phyloP scores from a whole-genome alignment of 2,113 vertebrate genomes.

The Oxyura jamaicensis region DNA sequence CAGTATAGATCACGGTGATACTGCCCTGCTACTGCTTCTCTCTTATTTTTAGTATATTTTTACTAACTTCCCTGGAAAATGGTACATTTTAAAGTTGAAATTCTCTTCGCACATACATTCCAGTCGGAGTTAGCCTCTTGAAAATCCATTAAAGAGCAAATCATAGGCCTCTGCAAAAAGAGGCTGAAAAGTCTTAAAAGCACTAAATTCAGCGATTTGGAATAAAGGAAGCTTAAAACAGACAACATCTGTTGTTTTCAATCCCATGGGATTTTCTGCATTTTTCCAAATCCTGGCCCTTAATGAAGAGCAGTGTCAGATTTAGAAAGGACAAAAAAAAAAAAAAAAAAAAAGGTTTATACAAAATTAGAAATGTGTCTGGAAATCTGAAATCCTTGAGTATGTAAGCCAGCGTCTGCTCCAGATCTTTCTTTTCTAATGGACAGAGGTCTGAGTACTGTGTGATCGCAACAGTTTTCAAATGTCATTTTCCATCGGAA shows the following conservation, averaged over 20 bases:
- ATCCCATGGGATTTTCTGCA: slow-evolving; percentile 52
- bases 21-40: not conserved
- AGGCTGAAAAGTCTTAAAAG: slow-evolving; percentile 49
- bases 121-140: not conserved
- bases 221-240: slow-evolving; percentile 66
- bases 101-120: not conserved
- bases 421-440: not conserved
- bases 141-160: slow-evolving; percentile 41
- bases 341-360: not conserved
- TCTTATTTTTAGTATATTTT: not conserved
- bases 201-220: slow-evolving; percentile 35
- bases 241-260: slow-evolving; percentile 71
- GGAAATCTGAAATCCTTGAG: slow-evolving; percentile 25
- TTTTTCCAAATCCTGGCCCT: slow-evolving; percentile 12
- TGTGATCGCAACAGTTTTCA: not conserved
- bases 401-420: not conserved
- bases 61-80: not conserved
- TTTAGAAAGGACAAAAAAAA: slow-evolving; percentile 30
- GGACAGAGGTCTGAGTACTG: not conserved
- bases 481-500: not conserved
- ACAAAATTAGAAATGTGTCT: slow-evolving; percentile 37
- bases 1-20: not conserved
- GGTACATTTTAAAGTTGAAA: not conserved
- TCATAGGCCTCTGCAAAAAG: not conserved
- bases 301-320: slow-evolving; percentile 38